Evolutionary conservation across 2,888 invertebrate genomes (phyloP), one percentile per base, ranked within the genome.

Genomic region (Xestoiulus laeticollis): DNA sequence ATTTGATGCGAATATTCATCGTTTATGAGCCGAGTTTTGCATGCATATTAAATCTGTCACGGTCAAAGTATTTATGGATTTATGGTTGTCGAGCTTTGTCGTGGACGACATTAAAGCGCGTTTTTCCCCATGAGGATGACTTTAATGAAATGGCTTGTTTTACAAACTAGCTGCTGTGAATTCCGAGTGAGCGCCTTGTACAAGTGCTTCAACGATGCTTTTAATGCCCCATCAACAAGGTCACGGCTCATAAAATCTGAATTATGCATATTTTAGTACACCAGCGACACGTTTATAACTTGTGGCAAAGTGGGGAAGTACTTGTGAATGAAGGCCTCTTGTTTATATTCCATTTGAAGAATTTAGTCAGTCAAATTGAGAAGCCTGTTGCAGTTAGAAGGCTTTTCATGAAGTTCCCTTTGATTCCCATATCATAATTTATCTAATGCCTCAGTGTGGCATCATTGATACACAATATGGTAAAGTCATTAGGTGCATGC

Each of bases 101-200:
- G n/a, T 1, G n/a, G n/a, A 3, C 6, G 43, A 5, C 10, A 43
- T 43, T 43, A 43, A n/a, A n/a, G n/a, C 5, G n/a, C n/a, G n/a
- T 59, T 59, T 59, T 59, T 43, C 10, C n/a, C 3, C n/a, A 43
- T 48, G 5, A 6, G n/a, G 59, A 3, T 59, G n/a, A 14, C n/a
- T 59, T n/a, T 59, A 59, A 59, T 59, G 59, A 59, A 59, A 59
- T 59, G 59, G 59, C 59, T 59, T 14, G 59, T 59, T 59, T 59
- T n/a, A 59, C 59, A 59, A 59, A 22, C 22, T 59, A 4, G 59
- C n/a, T 19, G 59, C 2, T 12, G 4, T n/a, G 14, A 8, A 59
- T 59, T 19, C 16, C 14, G 59, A 59, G n/a, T n/a, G n/a, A n/a
- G 48, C 14, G 14, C 48, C 5, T 4, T 48, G 48, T 16, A 59